Percentiles rank a stretch among this genome's conserved stretches.
phyloP scores from a whole-genome alignment of 2,797 vertebrate species.

The Megalops cyprinoides region DNA sequence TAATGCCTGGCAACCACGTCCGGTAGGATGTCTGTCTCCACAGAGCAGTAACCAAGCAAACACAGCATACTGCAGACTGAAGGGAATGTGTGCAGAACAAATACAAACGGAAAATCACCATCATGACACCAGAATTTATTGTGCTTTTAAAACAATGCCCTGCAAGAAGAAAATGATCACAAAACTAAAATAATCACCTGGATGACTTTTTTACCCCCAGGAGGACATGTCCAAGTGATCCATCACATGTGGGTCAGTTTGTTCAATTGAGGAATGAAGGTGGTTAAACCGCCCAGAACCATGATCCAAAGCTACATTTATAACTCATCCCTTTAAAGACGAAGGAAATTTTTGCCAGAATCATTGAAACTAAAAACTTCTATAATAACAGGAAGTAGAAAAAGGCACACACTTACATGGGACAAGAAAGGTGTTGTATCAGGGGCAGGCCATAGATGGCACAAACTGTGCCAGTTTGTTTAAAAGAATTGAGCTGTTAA shows the following conservation, averaged over 20 bases:
- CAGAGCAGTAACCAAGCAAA: background rate
- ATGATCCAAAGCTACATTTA: background rate
- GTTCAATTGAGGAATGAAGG: background rate
- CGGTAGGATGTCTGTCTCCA: background rate
- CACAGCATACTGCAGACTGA: background rate
- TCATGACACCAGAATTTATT: constrained; percentile 15
- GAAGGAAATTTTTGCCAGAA: too few species aligned
- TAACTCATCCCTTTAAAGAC: background rate
- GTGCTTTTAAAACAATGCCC: constrained; percentile 22
- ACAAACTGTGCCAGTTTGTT: background rate
- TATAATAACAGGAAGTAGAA: background rate
- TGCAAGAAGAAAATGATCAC: background rate
- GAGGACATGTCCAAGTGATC: background rate
- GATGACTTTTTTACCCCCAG: background rate
- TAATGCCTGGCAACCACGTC: background rate
- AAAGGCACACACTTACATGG: background rate
- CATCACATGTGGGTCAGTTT: background rate
- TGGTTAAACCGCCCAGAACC: background rate
- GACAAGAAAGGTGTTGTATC: background rate
- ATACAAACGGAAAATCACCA: constrained; percentile 3
- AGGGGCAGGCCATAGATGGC: background rate
- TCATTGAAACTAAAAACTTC: background rate
- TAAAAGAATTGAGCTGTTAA: background rate
- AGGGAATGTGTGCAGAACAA: background rate
- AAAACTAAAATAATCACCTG: background rate